A percentile compares a stretch with the other conserved stretches of the same genome.
These are phyloP conservation scores for Acestrorhynchus altus DNA, from an alignment of 2,797 vertebrate species.

Conservation along the genomic window DNA sequence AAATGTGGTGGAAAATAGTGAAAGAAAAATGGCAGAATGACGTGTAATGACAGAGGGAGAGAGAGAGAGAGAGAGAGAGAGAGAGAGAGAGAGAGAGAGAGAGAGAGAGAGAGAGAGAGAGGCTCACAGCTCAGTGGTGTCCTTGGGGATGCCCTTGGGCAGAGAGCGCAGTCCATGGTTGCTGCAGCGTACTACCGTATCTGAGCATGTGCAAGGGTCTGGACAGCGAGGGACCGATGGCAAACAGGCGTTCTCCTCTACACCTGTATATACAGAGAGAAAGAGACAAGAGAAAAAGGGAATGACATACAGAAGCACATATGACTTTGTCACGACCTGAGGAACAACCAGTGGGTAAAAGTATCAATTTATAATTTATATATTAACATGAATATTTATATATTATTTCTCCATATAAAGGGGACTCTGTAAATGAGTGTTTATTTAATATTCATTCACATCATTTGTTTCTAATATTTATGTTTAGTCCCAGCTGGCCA, in stretches of 20 bases:
- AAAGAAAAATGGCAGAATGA: slow-evolving; percentile 16
- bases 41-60: neutral
- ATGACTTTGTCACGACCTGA: neutral
- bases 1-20: neutral
- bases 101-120: neutral
- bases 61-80: neutral
- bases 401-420: too few species aligned
- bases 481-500: too few species aligned
- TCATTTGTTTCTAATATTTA: too few species aligned
- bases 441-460: too few species aligned
- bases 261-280: slow-evolving; percentile 73
- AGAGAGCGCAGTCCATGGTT: slow-evolving; percentile 88
- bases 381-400: too few species aligned
- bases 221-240: slow-evolving; percentile 88
- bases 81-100: neutral
- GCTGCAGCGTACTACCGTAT: slow-evolving; percentile 93
- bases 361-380: neutral
- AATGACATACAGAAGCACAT: neutral
- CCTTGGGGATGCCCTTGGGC: slow-evolving; percentile 95
- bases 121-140: slow-evolving; percentile 96
- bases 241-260: slow-evolving; percentile 91
- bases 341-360: neutral
- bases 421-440: too few species aligned
- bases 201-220: slow-evolving; percentile 91
- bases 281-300: neutral